Base-by-base conservation (phyloP, 2,797 vertebrate genomes). In the Mus spretus region DNA sequence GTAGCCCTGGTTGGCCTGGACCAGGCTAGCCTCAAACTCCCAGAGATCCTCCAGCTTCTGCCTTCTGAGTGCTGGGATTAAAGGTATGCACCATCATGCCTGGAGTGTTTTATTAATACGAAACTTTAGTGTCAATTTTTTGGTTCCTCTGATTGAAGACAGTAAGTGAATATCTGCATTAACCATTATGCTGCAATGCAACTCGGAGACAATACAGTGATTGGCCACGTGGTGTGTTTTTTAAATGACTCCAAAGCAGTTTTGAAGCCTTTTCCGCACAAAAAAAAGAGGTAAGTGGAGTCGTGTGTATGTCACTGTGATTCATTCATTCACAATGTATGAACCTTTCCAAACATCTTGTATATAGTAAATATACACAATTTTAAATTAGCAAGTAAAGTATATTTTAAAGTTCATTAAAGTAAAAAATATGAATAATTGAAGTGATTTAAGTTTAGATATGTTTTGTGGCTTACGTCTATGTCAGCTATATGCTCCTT, bases 81-180 rank as follows among this genome's bases (percentile, higher is more conserved):
- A 34, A 31, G 59, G 28, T 28, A 1, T 61, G n/a, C 7, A 61
- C 80, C 80, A 17, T 44, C 57, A 61, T 28, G 82, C 26, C 26
- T 47, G 26, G 40, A 22, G 28, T 50, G 44, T 50, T 47, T 44
- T 65, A 90, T 84, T 31, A 90, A 57, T 53, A 34, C 47, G 57
- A 92, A 86, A 87, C 22, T 50, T 90, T 50, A 78, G 37, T 70
- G 50, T 55, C 37, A 40, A 37, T 74, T 74, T 93, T 96, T 92
- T 57, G 80, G 80, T 81, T 81, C 55, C n/a, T 96, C 59, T 85
- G 26, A 50, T 24, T 89, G 17, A 94, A 81, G 67, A 79, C 11
- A 28, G 12, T 17, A 72, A 67, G 31, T 63, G 80, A n/a, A 63
- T 44, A 74, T 75, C 77, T 57, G 44, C 50, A 87, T 75, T 63